Base-by-base conservation (phyloP, 2,113 vertebrate genomes). In the Sciurus niger region DNA sequence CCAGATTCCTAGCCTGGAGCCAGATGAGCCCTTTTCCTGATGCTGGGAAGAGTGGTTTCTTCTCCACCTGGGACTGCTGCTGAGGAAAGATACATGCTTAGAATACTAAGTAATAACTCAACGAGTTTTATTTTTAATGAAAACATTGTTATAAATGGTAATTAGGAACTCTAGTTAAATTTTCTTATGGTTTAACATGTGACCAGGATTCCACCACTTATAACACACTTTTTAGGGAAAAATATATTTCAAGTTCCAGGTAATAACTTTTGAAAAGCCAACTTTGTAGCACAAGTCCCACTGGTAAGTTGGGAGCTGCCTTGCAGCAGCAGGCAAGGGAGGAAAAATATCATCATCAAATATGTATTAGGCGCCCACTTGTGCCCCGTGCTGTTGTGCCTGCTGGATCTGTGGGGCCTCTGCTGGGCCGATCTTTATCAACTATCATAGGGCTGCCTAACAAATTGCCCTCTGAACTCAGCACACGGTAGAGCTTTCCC, bases 301-400 rank as follows among this genome's bases (percentile, higher is more conserved):
- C 37, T 65, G 80, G 51, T 80, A 90, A 92, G 40, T 78, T 93
- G 53, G 92, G 85, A 70, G 48, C 77, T 94, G 68, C 68, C 32
- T 93, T 51, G 43, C 51, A 96, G 40, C 30, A 91, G 37, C 46
- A 65, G 0, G 32, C 53, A 72, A 65, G 72, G 72, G 60, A 95
- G 76, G 87, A 48, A 82, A 82, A 95, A 90, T 89, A 93, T 95
- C 86, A n/a, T 93, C 68, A 24, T 95, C 95, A 73, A 78, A 88
- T 92, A 92, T 67, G 89, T 79, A 93, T 93, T 53, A 90, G 80
- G 79, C 30, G 82, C 90, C 67, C 34, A 30, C 84, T 46, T 74
- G 55, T 28, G 58, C 51, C 12, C 30, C 18, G 0, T 73, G 53
- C 92, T 84, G 65, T 87, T 17, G 79, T 73, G 95, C 77, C 84